These are phyloP conservation scores for Jacana jacana DNA, from an alignment of 2,113 vertebrate species.

Conservation along the genomic window DNA sequence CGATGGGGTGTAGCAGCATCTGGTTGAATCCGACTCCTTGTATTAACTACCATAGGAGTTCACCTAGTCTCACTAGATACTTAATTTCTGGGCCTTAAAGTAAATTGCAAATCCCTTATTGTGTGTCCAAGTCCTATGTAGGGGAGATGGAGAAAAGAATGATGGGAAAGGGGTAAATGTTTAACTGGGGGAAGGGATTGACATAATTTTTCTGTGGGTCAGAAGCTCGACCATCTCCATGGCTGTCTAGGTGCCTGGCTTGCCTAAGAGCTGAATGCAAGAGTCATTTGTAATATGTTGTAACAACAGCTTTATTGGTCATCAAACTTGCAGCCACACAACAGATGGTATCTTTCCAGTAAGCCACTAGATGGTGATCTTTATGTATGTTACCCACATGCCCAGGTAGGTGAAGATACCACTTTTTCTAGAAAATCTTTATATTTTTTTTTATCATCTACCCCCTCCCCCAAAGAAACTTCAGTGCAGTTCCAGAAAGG, in stretches of 20 bases:
- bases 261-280: neutral
- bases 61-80: neutral
- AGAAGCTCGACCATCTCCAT: neutral
- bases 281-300: neutral
- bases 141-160: neutral
- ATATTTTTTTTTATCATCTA: neutral
- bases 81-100: neutral
- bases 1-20: neutral
- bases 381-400: slow-evolving; percentile 55
- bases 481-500: neutral
- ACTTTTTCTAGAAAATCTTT: neutral
- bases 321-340: neutral
- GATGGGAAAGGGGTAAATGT: neutral
- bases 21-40: neutral
- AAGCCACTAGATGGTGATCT: slow-evolving; percentile 67
- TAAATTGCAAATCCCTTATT: neutral
- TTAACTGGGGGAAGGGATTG: neutral
- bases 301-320: slow-evolving; percentile 6
- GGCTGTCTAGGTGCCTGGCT: neutral
- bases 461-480: neutral
- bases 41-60: neutral
- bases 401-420: neutral
- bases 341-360: slow-evolving; percentile 17
- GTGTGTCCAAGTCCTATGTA: neutral
- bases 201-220: neutral